Conservation (phyloP, 2,113 vertebrate species). For the Podarcis raffonei region DNA sequence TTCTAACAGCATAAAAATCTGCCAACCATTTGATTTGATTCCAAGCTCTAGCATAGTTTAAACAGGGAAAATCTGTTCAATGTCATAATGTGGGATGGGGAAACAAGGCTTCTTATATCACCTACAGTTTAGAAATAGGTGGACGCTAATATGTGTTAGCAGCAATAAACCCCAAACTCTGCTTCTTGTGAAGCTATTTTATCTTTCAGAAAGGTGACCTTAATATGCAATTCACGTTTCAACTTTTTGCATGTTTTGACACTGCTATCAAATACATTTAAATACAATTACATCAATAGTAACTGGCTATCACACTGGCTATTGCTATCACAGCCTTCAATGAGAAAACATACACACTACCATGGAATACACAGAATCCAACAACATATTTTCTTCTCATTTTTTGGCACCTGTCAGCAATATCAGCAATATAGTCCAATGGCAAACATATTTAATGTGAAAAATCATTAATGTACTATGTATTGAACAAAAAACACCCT, state of each 20-base stretch:
- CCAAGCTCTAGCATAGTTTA: neutral
- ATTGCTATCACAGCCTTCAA: slow-evolving; percentile 16
- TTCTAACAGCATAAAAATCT: neutral
- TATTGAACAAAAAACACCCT: neutral
- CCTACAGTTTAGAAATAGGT: neutral
- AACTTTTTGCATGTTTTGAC: no score
- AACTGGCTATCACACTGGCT: neutral
- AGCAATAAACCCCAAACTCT: neutral
- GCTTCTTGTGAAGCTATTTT: no score
- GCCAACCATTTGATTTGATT: neutral
- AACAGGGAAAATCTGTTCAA: neutral
- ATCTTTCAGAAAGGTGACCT: no score
- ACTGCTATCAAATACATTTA: no score
- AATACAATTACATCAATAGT: no score
- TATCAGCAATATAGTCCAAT: slow-evolving; percentile 8
- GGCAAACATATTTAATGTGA: slow-evolving; percentile 4
- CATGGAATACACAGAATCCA: slow-evolving; percentile 21
- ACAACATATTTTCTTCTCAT: slow-evolving; percentile 36
- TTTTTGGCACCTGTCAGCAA: slow-evolving; percentile 38
- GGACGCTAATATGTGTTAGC: slow-evolving; percentile 23
- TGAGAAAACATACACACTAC: slow-evolving; percentile 39
- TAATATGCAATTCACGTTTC: no score
- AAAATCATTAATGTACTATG: neutral
- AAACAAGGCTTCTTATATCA: slow-evolving; percentile 14
- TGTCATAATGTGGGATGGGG: neutral